Evolutionary conservation across 2,797 vertebrate genomes (phyloP).

Genomic region (Platalea minor): DNA sequence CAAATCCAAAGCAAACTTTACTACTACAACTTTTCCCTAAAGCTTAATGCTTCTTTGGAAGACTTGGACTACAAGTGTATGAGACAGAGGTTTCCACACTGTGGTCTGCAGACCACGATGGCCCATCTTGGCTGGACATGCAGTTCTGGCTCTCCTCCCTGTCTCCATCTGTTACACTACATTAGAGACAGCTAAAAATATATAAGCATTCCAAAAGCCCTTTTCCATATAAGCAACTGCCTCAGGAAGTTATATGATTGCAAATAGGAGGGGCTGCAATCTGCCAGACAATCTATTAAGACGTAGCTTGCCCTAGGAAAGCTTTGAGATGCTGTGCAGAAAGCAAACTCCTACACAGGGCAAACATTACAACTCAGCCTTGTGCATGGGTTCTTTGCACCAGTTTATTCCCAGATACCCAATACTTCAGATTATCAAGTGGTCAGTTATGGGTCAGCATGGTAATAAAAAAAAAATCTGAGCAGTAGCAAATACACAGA

Average conservation of each 20-base stretch:
- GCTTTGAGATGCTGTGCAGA: background rate
- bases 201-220: constrained; percentile 49
- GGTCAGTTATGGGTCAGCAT: background rate
- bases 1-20: background rate
- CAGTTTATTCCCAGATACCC: background rate
- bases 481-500: background rate
- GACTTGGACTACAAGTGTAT: background rate
- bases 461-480: background rate
- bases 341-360: background rate
- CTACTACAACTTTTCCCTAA: background rate
- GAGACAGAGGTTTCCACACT: constrained; percentile 34
- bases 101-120: background rate
- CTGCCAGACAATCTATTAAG: constrained; percentile 4
- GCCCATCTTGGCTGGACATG: constrained; percentile 39
- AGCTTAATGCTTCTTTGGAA: background rate
- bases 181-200: constrained; percentile 59
- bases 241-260: constrained; percentile 46
- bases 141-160: constrained; percentile 40
- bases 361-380: background rate
- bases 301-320: background rate
- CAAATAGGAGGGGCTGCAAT: constrained; percentile 15
- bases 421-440: background rate
- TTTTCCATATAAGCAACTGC: constrained; percentile 56
- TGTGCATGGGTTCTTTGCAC: background rate
- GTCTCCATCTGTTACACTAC: constrained; percentile 52